phyloP scores from a whole-genome alignment of 2,113 vertebrate genomes.

The Ciconia stormi region DNA sequence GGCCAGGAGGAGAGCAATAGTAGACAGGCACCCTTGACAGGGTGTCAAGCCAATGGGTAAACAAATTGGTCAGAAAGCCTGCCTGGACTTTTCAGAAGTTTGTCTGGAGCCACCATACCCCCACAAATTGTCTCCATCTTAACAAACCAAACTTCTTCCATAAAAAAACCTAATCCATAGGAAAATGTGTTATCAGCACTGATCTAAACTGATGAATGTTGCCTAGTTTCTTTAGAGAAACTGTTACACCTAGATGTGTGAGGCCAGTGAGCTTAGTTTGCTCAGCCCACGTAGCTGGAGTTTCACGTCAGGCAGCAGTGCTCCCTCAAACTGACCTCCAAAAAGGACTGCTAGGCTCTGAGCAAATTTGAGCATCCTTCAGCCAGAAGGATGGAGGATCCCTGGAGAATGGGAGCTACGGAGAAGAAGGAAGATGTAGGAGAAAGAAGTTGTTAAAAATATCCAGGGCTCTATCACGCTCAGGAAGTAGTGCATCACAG shows the following conservation, averaged over 20 bases:
- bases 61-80: background rate
- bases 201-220: background rate
- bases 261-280: background rate
- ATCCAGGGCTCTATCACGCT: rapidly evolving
- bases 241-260: background rate
- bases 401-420: background rate
- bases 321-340: background rate
- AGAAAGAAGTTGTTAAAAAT: background rate
- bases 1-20: background rate
- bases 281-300: background rate
- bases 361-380: background rate
- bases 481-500: background rate
- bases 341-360: background rate
- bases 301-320: background rate
- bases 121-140: background rate
- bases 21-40: background rate
- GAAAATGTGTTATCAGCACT: background rate
- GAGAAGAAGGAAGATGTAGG: background rate
- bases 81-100: background rate
- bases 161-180: background rate
- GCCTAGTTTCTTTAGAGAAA: background rate
- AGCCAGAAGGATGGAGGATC: background rate
- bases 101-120: background rate
- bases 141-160: background rate
- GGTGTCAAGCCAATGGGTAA: background rate